phyloP scores from a whole-genome alignment of 2,888 invertebrate genomes.

The Acrobasis consociella region DNA sequence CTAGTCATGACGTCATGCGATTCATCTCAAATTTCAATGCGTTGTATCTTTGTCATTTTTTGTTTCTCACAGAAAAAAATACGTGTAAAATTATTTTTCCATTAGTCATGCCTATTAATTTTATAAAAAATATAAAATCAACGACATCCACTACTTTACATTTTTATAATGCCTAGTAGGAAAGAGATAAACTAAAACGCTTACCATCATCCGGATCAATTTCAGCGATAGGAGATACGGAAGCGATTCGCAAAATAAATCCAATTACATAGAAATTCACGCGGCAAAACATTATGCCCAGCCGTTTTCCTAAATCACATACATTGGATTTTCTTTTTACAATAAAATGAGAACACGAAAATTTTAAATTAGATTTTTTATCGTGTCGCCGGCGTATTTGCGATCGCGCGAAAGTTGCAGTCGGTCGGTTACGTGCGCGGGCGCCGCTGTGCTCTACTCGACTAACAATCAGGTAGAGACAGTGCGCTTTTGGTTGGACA shows the following conservation, averaged over 20 bases:
- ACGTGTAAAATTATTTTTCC: too few relatives aligned
- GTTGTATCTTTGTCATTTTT: too few relatives aligned
- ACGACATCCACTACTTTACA: not conserved
- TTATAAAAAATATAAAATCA: not conserved
- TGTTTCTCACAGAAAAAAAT: too few relatives aligned
- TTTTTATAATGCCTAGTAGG: not conserved
- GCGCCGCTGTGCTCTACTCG: slow-evolving; percentile 44
- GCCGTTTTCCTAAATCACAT: slow-evolving; percentile 33
- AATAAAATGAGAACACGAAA: slow-evolving; percentile 8
- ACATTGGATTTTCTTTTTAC: slow-evolving; percentile 24
- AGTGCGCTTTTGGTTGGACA: slow-evolving; percentile 46
- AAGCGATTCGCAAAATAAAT: slow-evolving; percentile 62
- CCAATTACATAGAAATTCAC: slow-evolving; percentile 60
- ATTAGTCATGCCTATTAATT: too few relatives aligned
- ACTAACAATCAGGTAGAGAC: slow-evolving; percentile 40
- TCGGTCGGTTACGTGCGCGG: slow-evolving; percentile 41
- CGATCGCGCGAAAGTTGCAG: slow-evolving; percentile 37
- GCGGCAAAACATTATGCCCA: slow-evolving; percentile 50
- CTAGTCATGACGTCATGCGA: too few relatives aligned
- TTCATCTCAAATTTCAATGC: too few relatives aligned
- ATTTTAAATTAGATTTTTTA: slow-evolving; percentile 23
- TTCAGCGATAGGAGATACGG: slow-evolving; percentile 67
- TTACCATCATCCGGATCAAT: slow-evolving; percentile 71
- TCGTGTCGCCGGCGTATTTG: slow-evolving; percentile 25
- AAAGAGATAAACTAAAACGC: slow-evolving; percentile 34